Base-by-base conservation (phyloP, 2,113 vertebrate species). In the Delphinapterus leucas region DNA sequence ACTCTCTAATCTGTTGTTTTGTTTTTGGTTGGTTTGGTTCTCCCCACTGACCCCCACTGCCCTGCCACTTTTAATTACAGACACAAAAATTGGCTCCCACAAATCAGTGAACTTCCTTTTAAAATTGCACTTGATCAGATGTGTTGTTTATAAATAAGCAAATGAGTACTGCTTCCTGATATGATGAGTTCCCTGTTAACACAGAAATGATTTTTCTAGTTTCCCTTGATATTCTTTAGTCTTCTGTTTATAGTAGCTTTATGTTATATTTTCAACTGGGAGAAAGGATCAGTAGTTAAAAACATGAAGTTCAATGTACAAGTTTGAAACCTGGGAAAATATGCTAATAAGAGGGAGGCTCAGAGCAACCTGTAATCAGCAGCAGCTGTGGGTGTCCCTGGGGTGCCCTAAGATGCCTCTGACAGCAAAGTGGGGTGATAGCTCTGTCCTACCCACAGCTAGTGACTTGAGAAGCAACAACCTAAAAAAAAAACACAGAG, bases 181-280 rank as follows among this genome's bases (percentile, higher is more conserved):
- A 41, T 82, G 71, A 31, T 82, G 33, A 79, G 25, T 84, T 88
- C 23, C 36, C 49, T 49, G 28, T 73, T 89, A 80, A 89, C 28
- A 94, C 23, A 92, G 60, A 93, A 88, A 88, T 93, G 5, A 81
- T 73, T 96, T 92, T 88, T 97, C 49, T 85, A 18, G 23, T 84
- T 95, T 88, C 3, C 21, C 67, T 88, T 94, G n/a, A 73, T 47
- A 73, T 70, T 93, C 7, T 70, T 67, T 93, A 86, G n/a, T 90
- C 28, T 84, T 68, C 20, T 38, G 28, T 81, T 80, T 61, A 60
- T 55, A 63, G 63, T 93, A 93, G 28, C 41, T 88, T 82, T 76
- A 33, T 73, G 38, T 96, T 95, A 26, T 63, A 63, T 96, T 94
- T 87, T 96, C 61, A 88, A 60, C 20, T 80, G 11, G 63, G n/a